A percentile compares a stretch with the other conserved stretches of the same genome.
Conservation (phyloP, 1,140 invertebrate species). For the Lysiphlebus fabarum region DNA sequence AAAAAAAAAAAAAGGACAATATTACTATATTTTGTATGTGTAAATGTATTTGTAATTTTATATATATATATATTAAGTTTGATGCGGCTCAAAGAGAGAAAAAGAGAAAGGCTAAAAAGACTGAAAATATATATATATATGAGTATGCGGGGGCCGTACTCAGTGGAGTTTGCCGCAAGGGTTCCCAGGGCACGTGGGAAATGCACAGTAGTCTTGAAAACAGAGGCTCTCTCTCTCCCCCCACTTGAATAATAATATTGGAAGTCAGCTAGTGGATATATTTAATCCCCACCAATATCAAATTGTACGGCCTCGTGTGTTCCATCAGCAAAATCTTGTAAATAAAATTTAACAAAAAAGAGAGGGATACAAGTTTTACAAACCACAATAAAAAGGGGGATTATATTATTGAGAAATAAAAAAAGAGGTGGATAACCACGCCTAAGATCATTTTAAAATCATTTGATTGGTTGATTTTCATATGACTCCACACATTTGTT, state of each 20-base stretch:
- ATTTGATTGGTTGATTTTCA: no score
- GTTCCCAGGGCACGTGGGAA: constrained; percentile 58
- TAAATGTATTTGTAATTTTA: neutral
- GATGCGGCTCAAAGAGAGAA: constrained; percentile 7
- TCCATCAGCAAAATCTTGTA: neutral
- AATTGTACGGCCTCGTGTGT: neutral
- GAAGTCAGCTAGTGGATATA: no score
- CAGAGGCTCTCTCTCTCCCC: constrained; percentile 34
- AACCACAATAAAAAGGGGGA: no score
- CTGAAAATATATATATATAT: constrained; percentile 19
- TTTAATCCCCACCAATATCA: neutral
- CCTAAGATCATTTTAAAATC: no score
- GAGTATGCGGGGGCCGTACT: constrained; percentile 41
- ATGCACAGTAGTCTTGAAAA: constrained; percentile 54
- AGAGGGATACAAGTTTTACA: no score
- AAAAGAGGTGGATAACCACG: no score
- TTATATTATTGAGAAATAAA: no score
- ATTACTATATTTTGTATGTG: neutral
- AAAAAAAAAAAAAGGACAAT: constrained; percentile 17
- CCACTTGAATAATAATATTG: no score
- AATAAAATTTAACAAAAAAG: no score
- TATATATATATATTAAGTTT: neutral
- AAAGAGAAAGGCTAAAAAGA: constrained; percentile 26
- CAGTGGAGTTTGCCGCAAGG: constrained; percentile 50
- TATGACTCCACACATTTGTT: no score